These are phyloP conservation scores for Lepidocolaptes lacrymiger DNA, from an alignment of 2,797 vertebrate genomes.

Conservation along the genomic window DNA sequence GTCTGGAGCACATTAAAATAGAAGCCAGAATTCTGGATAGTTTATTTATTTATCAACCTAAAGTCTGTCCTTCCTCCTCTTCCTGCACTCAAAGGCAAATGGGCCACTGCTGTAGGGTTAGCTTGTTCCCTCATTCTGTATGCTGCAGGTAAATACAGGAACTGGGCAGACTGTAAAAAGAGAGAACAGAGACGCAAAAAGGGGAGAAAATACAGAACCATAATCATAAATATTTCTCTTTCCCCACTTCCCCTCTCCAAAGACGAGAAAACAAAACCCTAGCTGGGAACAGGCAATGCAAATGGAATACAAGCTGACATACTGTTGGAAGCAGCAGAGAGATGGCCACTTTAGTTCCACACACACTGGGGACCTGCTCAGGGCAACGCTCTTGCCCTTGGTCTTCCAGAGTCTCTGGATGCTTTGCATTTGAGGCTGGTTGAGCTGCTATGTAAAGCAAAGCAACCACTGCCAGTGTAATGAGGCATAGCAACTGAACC, in stretches of 20 bases:
- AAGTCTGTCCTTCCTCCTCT: not conserved
- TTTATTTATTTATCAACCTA: not conserved
- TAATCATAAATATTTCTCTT: not conserved
- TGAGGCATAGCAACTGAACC: not conserved
- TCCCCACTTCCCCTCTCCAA: not conserved
- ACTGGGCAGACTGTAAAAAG: not conserved
- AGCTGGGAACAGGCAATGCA: not conserved
- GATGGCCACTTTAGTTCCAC: accelerated
- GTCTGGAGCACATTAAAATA: not conserved
- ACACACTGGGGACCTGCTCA: not conserved
- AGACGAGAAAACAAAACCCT: not conserved
- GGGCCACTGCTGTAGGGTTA: not conserved
- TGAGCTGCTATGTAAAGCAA: not conserved
- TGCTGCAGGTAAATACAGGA: not conserved
- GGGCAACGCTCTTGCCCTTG: not conserved
- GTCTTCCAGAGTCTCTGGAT: not conserved
- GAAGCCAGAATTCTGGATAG: not conserved
- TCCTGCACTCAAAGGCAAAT: not conserved
- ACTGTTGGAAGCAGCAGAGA: not conserved
- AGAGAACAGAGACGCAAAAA: not conserved
- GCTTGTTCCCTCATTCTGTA: not conserved
- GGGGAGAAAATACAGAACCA: not conserved
- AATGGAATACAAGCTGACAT: not conserved
- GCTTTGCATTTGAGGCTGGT: not conserved
- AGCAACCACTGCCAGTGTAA: not conserved